Percentiles rank a stretch among this genome's conserved stretches.
These are phyloP conservation scores for Mimumesa dahlbomi DNA, from an alignment of 2,888 invertebrate genomes.

Conservation along the genomic window DNA sequence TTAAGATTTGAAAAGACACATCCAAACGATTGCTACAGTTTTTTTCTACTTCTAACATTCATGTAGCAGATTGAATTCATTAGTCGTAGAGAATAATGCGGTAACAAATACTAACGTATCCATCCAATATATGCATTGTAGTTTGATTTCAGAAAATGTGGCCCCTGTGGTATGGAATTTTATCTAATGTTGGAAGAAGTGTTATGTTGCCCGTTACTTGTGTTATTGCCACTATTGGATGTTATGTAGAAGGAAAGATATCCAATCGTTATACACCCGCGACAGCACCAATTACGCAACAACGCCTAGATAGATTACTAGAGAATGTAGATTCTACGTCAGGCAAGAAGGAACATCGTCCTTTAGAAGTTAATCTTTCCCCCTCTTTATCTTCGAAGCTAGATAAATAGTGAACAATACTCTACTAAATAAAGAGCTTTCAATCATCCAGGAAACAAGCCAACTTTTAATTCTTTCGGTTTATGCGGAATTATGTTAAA, in stretches of 20 bases:
- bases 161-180: constrained; percentile 85
- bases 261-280: constrained; percentile 88
- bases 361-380: constrained; percentile 77
- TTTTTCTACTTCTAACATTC: no score
- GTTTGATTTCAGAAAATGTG: constrained; percentile 84
- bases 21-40: no score
- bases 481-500: no score
- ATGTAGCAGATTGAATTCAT: no score
- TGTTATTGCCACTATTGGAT: constrained; percentile 91
- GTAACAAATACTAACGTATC: no score
- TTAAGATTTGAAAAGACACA: no score
- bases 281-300: constrained; percentile 72
- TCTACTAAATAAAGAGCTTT: no score
- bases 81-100: no score
- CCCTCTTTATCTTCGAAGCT: constrained; percentile 72
- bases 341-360: constrained; percentile 69
- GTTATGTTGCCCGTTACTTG: constrained; percentile 92
- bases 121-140: neutral
- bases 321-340: constrained; percentile 64
- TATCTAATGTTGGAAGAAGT: constrained; percentile 89
- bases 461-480: no score
- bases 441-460: no score
- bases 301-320: constrained; percentile 74
- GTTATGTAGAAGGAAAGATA: constrained; percentile 88
- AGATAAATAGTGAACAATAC: no score